phyloP scores from a whole-genome alignment of 2,113 vertebrate species.

The Barbus barbus region DNA sequence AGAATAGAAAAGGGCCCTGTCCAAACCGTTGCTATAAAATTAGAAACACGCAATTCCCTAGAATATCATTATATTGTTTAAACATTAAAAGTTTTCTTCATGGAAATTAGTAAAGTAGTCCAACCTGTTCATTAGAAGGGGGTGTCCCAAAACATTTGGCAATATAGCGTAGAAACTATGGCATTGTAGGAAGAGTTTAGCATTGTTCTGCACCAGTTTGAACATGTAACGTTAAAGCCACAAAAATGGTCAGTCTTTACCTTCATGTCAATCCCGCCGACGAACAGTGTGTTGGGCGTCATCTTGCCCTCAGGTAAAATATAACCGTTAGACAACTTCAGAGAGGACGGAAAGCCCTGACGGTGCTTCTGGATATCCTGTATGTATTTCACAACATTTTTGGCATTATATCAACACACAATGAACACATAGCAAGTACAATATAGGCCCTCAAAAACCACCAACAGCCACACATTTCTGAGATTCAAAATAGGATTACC shows the following conservation, averaged over 20 bases:
- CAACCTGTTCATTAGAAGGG: no score
- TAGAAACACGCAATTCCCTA: no score
- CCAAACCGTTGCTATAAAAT: no score
- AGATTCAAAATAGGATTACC: conserved; percentile 1
- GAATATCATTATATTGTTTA: no score
- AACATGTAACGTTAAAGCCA: neutral
- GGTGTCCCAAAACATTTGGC: no score
- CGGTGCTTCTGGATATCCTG: conserved; percentile 66
- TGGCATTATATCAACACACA: neutral
- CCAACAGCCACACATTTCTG: neutral
- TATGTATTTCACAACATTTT: neutral
- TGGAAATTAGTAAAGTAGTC: no score
- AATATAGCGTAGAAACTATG: no score
- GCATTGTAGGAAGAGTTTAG: no score
- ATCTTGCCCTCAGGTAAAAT: conserved; percentile 91
- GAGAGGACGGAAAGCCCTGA: conserved; percentile 64
- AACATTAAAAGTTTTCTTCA: no score
- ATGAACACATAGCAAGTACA: neutral
- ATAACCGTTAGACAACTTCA: conserved; percentile 84
- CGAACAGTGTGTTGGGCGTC: conserved; percentile 92
- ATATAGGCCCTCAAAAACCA: neutral
- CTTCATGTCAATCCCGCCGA: conserved; percentile 93
- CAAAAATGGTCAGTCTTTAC: conserved; percentile 65
- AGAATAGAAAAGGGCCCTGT: no score
- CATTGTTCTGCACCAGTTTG: no score